Conservation (phyloP, 1,140 invertebrate species). For the Lepidurus apus region DNA sequence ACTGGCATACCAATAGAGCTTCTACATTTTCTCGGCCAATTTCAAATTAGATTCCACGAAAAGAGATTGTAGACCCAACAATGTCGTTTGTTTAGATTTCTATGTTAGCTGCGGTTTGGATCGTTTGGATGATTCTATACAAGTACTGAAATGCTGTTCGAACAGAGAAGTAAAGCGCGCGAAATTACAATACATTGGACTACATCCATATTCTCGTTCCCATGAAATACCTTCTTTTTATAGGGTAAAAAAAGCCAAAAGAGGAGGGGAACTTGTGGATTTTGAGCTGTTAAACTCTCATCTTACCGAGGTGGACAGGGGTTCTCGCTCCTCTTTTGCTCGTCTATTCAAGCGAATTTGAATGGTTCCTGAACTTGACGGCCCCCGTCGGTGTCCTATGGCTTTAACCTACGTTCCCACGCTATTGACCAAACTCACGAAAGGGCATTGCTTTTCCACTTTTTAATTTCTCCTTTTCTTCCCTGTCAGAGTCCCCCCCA, state of each 20-base stretch:
- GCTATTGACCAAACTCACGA: slow-evolving; percentile 4
- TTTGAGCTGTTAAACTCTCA: slow-evolving; percentile 22
- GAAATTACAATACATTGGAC: background rate
- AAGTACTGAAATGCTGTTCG: no score
- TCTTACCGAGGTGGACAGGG: slow-evolving; percentile 8
- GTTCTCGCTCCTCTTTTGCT: background rate
- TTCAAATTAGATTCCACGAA: background rate
- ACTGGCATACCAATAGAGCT: background rate
- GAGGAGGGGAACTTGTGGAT: slow-evolving; percentile 13
- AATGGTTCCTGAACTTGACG: slow-evolving; percentile 18
- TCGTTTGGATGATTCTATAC: no score
- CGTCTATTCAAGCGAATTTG: slow-evolving; percentile 21
- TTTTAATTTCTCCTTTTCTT: slow-evolving; percentile 3
- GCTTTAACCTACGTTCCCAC: slow-evolving; percentile 21
- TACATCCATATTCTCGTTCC: background rate
- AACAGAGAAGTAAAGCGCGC: no score
- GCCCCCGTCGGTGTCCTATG: slow-evolving; percentile 20
- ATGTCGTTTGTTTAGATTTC: no score
- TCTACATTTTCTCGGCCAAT: background rate
- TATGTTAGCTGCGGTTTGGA: no score
- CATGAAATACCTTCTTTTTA: background rate
- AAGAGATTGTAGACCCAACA: background rate
- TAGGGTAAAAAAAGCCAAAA: background rate
- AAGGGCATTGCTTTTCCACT: slow-evolving; percentile 18
- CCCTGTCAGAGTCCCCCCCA: background rate